Percentiles rank a stretch among this genome's conserved stretches.
phyloP scores from a whole-genome alignment of 2,797 vertebrate genomes.

The Sebastiscus albofasciatus region DNA sequence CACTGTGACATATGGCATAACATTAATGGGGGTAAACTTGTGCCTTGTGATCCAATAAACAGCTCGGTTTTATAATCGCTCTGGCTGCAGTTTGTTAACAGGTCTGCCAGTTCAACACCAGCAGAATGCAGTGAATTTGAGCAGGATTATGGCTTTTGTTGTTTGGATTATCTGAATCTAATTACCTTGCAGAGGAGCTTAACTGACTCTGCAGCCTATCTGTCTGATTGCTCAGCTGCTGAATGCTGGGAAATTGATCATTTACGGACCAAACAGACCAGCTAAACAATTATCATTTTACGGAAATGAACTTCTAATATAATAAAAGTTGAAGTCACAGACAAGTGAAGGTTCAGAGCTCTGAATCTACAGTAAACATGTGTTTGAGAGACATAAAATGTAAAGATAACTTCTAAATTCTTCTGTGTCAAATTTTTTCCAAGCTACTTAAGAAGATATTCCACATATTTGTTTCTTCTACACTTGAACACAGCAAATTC shows the following conservation, averaged over 20 bases:
- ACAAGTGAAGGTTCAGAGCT: background rate
- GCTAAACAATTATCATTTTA: background rate
- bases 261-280: slow-evolving; percentile 15
- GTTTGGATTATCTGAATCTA: slow-evolving; percentile 73
- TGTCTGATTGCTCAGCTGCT: slow-evolving; percentile 35
- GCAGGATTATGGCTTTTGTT: slow-evolving; percentile 71
- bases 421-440: background rate
- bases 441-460: background rate
- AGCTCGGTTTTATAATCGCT: slow-evolving; percentile 59
- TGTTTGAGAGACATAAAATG: background rate
- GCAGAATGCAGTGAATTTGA: slow-evolving; percentile 57
- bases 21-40: slow-evolving; percentile 56
- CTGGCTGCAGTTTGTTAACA: slow-evolving; percentile 58
- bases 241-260: slow-evolving; percentile 28
- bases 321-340: background rate
- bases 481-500: background rate
- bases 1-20: slow-evolving; percentile 43
- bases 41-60: slow-evolving; percentile 58
- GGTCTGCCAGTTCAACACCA: slow-evolving; percentile 55
- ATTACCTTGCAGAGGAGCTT: slow-evolving; percentile 67
- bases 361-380: background rate
- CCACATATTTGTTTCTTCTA: background rate
- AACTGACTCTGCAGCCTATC: slow-evolving; percentile 40
- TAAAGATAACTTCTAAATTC: background rate
- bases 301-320: background rate